Base-by-base conservation (phyloP, 2,797 vertebrate genomes). In the Crenuchus spilurus region DNA sequence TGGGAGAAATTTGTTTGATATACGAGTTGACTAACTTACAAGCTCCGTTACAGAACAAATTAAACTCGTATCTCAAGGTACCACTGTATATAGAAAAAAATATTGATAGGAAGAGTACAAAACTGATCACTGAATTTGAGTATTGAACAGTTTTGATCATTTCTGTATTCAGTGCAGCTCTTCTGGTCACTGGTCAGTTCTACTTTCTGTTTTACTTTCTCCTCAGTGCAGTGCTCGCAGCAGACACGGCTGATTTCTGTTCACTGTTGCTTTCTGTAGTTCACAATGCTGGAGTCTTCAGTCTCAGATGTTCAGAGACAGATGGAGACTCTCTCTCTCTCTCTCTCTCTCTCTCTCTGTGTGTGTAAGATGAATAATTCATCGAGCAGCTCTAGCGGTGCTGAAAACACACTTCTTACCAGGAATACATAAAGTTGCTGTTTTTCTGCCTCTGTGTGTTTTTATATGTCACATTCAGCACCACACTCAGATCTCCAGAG, bases 351-450 rank as follows among this genome's bases (percentile, higher is more conserved):
- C 13, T 42, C 33, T 41, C 35, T 46, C n/a, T 48, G 10, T 33
- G 39, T 71, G 7, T 35, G 28, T 46, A 48, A 44, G 51, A 79
- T 79, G 68, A 79, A 71, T 77, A 66, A 74, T 74, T 55, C 67
- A 78, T 70, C 62, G 42, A 54, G 39, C 31, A 42, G 24, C 75
- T 42, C 48, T 48, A 58, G 68, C 72, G 9, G 54, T 30, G 30
- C 44, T 46, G 13, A 30, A 75, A 75, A 71, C 77, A 46, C 72
- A 49, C 57, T 63, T 73, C 61, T 57, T 51, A 74, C 65, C 58
- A 58, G 44, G 26, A 71, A 55, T 62, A 42, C 30, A 20, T 28
- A 30, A 24, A 18, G 26, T 69, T 51, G 33, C 52, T 31, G 3
- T 70, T 11, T 49, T 66, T 51, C 51, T 66, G 57, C 44, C 65